Evolutionary conservation across 2,888 invertebrate genomes (phyloP).

Genomic region (Sesamia inferens): DNA sequence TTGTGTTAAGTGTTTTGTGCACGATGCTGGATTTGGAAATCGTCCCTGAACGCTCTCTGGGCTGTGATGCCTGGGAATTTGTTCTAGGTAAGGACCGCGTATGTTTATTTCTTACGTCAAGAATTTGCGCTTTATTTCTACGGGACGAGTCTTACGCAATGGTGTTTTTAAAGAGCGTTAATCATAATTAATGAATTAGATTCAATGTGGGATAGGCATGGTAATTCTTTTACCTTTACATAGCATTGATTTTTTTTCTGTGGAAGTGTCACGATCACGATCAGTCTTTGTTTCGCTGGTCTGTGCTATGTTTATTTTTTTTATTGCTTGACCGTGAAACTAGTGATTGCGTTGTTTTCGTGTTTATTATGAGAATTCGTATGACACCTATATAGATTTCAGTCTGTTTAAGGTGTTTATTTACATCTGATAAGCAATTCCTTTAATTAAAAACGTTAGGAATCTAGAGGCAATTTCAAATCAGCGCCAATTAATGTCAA

Average conservation of each 20-base stretch:
- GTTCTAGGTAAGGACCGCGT: conserved; percentile 94
- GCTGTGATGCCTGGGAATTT: conserved; percentile 99
- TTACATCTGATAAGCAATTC: conserved; percentile 5
- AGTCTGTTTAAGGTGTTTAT: conserved; percentile 9
- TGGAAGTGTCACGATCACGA: conserved; percentile 78
- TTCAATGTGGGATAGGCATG: conserved; percentile 39
- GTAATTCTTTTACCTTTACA: conserved; percentile 35
- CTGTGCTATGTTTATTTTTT: conserved; percentile 81
- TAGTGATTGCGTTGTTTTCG: conserved; percentile 79
- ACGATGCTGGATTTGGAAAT: conserved; percentile 99
- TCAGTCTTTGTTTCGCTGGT: conserved; percentile 82
- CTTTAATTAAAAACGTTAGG: too few relatives aligned
- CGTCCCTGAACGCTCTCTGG: conserved; percentile 97
- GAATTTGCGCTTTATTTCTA: conserved; percentile 89
- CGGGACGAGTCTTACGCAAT: conserved; percentile 86
- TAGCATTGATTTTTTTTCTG: conserved; percentile 83
- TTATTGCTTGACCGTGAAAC: conserved; percentile 88
- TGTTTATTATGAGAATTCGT: conserved; percentile 66
- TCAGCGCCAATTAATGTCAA: too few relatives aligned
- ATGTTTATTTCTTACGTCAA: conserved; percentile 88
- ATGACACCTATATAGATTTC: conserved; percentile 30
- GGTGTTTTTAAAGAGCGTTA: conserved; percentile 68
- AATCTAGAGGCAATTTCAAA: too few relatives aligned
- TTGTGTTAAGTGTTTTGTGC: conserved; percentile 93
- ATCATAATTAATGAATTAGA: conserved; percentile 50